Evolutionary conservation across 2,113 vertebrate species (phyloP).

Genomic region (Ciconia boyciana): DNA sequence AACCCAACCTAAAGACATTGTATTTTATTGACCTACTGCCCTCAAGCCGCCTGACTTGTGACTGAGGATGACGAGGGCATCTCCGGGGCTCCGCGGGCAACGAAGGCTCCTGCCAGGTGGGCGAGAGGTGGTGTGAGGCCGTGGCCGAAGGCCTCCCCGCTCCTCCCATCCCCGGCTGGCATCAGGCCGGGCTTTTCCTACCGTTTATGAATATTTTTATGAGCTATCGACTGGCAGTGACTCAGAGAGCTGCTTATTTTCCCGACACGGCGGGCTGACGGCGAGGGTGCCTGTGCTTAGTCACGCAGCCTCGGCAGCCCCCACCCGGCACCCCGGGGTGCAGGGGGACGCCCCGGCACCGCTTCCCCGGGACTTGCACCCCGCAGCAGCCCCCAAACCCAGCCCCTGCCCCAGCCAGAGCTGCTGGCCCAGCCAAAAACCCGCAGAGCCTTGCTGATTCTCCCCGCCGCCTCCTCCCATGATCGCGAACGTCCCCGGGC

Average conservation of each 20-base stretch:
- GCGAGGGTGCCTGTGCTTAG: background rate
- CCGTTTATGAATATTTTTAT: background rate
- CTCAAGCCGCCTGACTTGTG: accelerated
- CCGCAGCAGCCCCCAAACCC: background rate
- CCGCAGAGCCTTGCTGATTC: accelerated
- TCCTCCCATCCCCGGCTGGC: background rate
- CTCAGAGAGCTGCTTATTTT: background rate
- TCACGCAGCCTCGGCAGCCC: background rate
- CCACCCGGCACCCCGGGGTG: background rate
- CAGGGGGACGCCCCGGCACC: background rate
- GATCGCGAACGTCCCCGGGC: background rate
- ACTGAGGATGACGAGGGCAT: background rate
- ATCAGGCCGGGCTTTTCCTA: accelerated
- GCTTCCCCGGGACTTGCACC: accelerated
- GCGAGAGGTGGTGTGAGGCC: background rate
- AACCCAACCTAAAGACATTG: accelerated
- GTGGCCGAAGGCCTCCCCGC: accelerated
- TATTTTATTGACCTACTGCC: accelerated
- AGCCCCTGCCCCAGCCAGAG: background rate
- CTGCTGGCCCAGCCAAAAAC: background rate
- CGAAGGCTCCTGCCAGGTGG: background rate
- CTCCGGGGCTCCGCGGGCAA: accelerated
- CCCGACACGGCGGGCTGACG: accelerated
- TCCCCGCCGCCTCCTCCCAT: accelerated
- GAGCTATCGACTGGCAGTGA: background rate